Percentiles rank a stretch among this genome's conserved stretches.
Conservation (phyloP, 2,797 vertebrate genomes). For the Pangasius larnaudii region DNA sequence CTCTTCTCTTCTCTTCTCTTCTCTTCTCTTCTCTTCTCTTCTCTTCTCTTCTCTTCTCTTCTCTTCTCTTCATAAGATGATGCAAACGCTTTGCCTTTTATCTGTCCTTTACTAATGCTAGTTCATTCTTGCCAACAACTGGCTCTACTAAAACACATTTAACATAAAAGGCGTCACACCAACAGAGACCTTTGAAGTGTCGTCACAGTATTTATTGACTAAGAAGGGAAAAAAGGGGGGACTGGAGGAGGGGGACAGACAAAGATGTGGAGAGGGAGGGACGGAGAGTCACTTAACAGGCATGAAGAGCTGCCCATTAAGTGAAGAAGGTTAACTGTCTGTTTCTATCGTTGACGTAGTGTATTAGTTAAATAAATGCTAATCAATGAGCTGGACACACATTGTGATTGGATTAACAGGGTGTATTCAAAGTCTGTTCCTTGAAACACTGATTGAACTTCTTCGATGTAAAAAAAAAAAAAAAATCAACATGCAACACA, state of each 20-base stretch:
- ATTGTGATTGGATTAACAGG: constrained; percentile 13
- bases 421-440: not conserved
- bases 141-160: constrained; percentile 41
- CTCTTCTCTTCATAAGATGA: constrained; percentile 35
- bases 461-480: too few species aligned
- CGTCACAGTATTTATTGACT: constrained; percentile 48
- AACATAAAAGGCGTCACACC: constrained; percentile 50
- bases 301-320: constrained; percentile 34
- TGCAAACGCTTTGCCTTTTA: constrained; percentile 58
- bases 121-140: constrained; percentile 37
- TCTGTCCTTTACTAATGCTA: constrained; percentile 39
- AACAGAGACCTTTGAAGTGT: constrained; percentile 54
- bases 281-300: constrained; percentile 40
- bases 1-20: constrained; percentile 34
- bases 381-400: constrained; percentile 18
- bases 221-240: constrained; percentile 13
- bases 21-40: constrained; percentile 10
- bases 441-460: not conserved
- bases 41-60: constrained; percentile 57
- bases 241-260: not conserved
- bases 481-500: not conserved
- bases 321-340: constrained; percentile 43
- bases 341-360: constrained; percentile 4
- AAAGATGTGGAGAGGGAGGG: constrained; percentile 27
- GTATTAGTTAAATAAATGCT: constrained; percentile 30